These are phyloP conservation scores for Ephestia elutella DNA, from an alignment of 1,140 invertebrate genomes.

Conservation along the genomic window DNA sequence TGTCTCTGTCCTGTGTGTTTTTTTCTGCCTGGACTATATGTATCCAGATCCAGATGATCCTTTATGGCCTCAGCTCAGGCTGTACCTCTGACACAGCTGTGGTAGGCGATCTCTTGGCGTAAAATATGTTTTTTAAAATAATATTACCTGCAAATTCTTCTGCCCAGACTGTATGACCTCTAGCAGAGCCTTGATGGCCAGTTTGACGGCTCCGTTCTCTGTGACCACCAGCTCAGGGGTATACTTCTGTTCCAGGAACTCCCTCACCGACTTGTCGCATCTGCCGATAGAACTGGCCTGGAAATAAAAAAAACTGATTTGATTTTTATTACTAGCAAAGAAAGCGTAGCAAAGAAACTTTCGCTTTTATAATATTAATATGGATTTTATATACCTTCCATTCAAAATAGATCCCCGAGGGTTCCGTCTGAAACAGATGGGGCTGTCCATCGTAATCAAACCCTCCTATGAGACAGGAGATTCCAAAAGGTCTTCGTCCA, in stretches of 20 bases:
- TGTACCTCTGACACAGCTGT: too few relatives aligned
- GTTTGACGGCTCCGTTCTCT: slow-evolving; percentile 88
- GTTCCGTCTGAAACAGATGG: slow-evolving; percentile 97
- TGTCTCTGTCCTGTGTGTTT: too few relatives aligned
- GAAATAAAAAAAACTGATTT: too few relatives aligned
- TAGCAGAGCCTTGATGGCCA: slow-evolving; percentile 30
- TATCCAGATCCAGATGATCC: too few relatives aligned
- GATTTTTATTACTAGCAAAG: not conserved
- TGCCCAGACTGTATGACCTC: slow-evolving; percentile 28
- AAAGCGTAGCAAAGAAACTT: not conserved
- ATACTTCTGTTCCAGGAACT: slow-evolving; percentile 98
- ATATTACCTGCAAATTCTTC: slow-evolving; percentile 31
- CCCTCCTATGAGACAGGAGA: slow-evolving; percentile 96
- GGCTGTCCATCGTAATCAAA: slow-evolving; percentile 96
- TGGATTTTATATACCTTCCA: slow-evolving; percentile 80
- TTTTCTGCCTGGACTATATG: too few relatives aligned
- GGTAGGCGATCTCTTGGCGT: too few relatives aligned
- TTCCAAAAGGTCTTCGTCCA: slow-evolving; percentile 96
- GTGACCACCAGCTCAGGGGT: slow-evolving; percentile 84
- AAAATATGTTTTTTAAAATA: not conserved
- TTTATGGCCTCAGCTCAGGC: too few relatives aligned
- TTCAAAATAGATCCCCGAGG: slow-evolving; percentile 97
- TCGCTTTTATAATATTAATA: not conserved
- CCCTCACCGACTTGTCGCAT: slow-evolving; percentile 95
- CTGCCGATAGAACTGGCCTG: slow-evolving; percentile 94